Percentiles rank a stretch among this genome's conserved stretches.
These are phyloP conservation scores for Cladopsammia gracilis DNA, from an alignment of 64 coral and sea anemone genomes.

Conservation along the genomic window DNA sequence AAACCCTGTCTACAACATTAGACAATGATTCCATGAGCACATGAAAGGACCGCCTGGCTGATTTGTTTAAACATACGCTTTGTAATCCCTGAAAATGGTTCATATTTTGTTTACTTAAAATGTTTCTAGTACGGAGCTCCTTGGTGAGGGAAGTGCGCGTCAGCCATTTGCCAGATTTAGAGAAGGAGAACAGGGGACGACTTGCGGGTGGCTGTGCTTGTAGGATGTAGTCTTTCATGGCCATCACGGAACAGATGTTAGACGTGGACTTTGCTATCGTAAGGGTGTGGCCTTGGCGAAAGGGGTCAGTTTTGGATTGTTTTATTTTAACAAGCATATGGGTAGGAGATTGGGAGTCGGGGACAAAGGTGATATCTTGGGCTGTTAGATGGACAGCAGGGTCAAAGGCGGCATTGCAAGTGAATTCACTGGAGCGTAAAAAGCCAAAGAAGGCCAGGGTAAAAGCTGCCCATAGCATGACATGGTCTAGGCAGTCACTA, in stretches of 20 bases:
- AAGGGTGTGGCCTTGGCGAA: slow-evolving; percentile 33
- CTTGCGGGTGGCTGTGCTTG: not conserved
- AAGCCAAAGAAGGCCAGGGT: slow-evolving; percentile 42
- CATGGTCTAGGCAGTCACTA: not conserved
- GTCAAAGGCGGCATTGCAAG: not conserved
- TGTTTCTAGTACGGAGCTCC: slow-evolving; percentile 15
- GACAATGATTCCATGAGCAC: no score
- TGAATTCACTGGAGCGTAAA: not conserved
- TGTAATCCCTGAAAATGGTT: no score
- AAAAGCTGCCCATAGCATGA: slow-evolving; percentile 38
- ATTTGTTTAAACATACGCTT: no score
- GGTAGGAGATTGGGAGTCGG: not conserved
- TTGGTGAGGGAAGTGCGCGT: slow-evolving; percentile 23
- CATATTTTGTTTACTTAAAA: no score
- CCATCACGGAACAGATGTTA: slow-evolving; percentile 22
- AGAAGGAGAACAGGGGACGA: slow-evolving; percentile 16
- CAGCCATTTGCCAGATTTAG: slow-evolving; percentile 20
- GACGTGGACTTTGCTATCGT: slow-evolving; percentile 34
- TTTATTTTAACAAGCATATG: slow-evolving; percentile 40
- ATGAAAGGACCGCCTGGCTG: no score
- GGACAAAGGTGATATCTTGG: not conserved
- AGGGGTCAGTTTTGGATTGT: slow-evolving; percentile 66
- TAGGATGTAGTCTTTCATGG: slow-evolving; percentile 22
- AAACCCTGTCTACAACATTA: no score
- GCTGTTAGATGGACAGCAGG: not conserved